These are phyloP conservation scores for Acromyrmex heyeri DNA, from an alignment of 1,140 invertebrate genomes.

Conservation along the genomic window DNA sequence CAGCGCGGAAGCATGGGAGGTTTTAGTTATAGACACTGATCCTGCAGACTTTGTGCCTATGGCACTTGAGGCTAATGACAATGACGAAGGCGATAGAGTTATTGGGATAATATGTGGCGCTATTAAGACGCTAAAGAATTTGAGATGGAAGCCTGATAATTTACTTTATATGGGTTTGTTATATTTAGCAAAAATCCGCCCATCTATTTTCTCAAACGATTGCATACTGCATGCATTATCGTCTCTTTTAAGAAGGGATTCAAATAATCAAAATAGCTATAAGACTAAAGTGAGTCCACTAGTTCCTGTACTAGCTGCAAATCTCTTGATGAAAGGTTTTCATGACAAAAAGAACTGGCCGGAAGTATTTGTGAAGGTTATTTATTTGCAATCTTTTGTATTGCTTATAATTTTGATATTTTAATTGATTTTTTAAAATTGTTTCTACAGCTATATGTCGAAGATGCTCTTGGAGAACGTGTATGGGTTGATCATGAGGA, in stretches of 20 bases:
- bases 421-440: slow-evolving; percentile 17
- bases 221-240: slow-evolving; percentile 93
- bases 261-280: slow-evolving; percentile 88
- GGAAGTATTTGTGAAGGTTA: slow-evolving; percentile 91
- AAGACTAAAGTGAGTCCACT: slow-evolving; percentile 93
- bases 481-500: slow-evolving; percentile 97
- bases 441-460: slow-evolving; percentile 93
- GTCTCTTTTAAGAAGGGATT: slow-evolving; percentile 93
- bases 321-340: slow-evolving; percentile 94
- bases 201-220: slow-evolving; percentile 93
- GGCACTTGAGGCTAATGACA: slow-evolving; percentile 88
- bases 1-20: slow-evolving; percentile 88
- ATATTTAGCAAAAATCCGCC: slow-evolving; percentile 93
- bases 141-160: slow-evolving; percentile 93
- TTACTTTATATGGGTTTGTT: slow-evolving; percentile 92
- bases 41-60: slow-evolving; percentile 88
- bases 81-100: slow-evolving; percentile 89
- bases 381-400: slow-evolving; percentile 41
- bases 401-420: slow-evolving; percentile 18
- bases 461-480: slow-evolving; percentile 97
- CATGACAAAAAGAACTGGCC: slow-evolving; percentile 93
- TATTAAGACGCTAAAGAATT: slow-evolving; percentile 89
- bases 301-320: slow-evolving; percentile 94
- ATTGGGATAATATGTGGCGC: slow-evolving; percentile 89
- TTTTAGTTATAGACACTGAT: slow-evolving; percentile 88